phyloP scores from a whole-genome alignment of 2,797 vertebrate species.

The Alfaro cultratus region DNA sequence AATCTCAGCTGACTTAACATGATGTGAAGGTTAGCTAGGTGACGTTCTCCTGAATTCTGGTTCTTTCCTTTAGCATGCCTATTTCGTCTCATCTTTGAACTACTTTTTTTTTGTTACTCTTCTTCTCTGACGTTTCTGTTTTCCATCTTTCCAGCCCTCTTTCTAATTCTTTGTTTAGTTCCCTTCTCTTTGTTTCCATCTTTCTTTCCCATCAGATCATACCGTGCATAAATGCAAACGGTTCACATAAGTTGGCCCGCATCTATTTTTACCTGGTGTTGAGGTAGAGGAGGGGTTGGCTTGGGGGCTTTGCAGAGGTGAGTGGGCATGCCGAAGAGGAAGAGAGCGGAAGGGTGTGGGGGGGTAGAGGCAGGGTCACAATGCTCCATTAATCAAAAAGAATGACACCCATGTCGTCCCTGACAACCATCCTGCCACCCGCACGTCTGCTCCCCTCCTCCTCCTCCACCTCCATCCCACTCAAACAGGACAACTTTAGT shows the following conservation, averaged over 20 bases:
- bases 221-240: conserved; percentile 35
- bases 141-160: neutral
- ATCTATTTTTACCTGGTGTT: conserved; percentile 78
- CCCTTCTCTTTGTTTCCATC: neutral
- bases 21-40: conserved; percentile 89
- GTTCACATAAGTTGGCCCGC: conserved; percentile 62
- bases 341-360: conserved; percentile 21
- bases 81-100: conserved; percentile 27
- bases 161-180: neutral
- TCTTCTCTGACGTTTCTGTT: conserved; percentile 16
- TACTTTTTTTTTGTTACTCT: conserved; percentile 24
- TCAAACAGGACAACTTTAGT: conserved; percentile 76
- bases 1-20: conserved; percentile 91
- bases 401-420: conserved; percentile 88
- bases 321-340: conserved; percentile 62
- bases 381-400: conserved; percentile 93
- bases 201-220: conserved; percentile 22
- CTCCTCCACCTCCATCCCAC: conserved; percentile 66
- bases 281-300: conserved; percentile 12
- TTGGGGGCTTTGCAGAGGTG: conserved; percentile 55
- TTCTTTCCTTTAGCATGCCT: conserved; percentile 54
- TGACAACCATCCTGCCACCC: conserved; percentile 83
- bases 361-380: conserved; percentile 81
- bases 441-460: conserved; percentile 57
- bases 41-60: conserved; percentile 85